Conservation (phyloP, 2,888 invertebrate genomes). For the Andrena haemorrhoa region DNA sequence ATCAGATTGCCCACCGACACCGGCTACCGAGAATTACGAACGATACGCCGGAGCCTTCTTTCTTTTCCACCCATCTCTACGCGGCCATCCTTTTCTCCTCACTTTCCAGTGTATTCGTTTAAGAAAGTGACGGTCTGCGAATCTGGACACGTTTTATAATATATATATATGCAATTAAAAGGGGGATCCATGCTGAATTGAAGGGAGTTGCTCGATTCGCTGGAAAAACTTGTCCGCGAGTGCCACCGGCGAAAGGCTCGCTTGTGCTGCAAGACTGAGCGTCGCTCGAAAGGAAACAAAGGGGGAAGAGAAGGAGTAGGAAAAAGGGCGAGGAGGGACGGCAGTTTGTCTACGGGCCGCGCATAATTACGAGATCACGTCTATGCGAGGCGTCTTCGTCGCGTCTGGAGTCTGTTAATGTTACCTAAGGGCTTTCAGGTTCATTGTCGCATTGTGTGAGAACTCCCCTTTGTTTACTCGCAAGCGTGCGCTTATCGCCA, state of each 20-base stretch:
- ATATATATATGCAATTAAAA: too few relatives aligned
- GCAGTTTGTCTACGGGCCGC: slow-evolving; percentile 71
- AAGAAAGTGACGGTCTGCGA: background rate
- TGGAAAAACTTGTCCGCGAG: background rate
- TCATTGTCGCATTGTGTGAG: slow-evolving; percentile 80
- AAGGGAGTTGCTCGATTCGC: too few relatives aligned
- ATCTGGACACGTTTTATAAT: too few relatives aligned
- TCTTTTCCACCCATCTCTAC: background rate
- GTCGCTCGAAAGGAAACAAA: background rate
- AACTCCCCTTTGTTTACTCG: slow-evolving; percentile 77
- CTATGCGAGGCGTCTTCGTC: slow-evolving; percentile 65
- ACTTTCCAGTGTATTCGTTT: background rate
- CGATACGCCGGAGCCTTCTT: slow-evolving; percentile 60
- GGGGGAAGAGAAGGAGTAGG: background rate
- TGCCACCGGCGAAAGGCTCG: background rate
- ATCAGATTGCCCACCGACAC: slow-evolving; percentile 81
- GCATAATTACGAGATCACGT: slow-evolving; percentile 77
- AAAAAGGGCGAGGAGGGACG: slow-evolving; percentile 47
- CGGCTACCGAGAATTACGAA: slow-evolving; percentile 79
- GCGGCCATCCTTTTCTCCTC: background rate
- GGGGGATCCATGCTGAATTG: too few relatives aligned
- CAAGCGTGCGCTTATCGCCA: slow-evolving; percentile 69
- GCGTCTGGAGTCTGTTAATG: slow-evolving; percentile 69
- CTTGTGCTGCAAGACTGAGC: background rate
- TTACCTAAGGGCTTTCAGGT: slow-evolving; percentile 75